These are phyloP conservation scores for Dinocampus coccinellae DNA, from an alignment of 2,888 invertebrate genomes.

Conservation along the genomic window DNA sequence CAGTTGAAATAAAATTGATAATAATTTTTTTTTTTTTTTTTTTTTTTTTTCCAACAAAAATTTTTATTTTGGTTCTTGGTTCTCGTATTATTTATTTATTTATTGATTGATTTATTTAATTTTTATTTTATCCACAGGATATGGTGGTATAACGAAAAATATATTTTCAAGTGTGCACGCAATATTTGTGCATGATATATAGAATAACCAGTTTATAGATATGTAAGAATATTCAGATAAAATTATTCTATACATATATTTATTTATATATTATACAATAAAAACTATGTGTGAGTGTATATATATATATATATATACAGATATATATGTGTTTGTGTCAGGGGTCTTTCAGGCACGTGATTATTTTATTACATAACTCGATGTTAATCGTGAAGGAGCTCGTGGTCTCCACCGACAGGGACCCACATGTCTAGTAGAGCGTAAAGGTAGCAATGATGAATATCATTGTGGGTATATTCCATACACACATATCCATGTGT, in stretches of 20 bases:
- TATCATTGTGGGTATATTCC: constrained; percentile 41
- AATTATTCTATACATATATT: neutral
- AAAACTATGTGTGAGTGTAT: constrained; percentile 16
- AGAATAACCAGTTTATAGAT: constrained; percentile 8
- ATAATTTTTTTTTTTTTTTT: neutral
- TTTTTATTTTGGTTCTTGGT: too few relatives aligned
- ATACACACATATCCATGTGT: neutral
- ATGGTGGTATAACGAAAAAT: neutral
- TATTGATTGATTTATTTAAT: too few relatives aligned
- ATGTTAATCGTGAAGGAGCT: constrained; percentile 46
- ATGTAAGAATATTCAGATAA: neutral
- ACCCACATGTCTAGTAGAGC: constrained; percentile 50
- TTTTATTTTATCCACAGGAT: neutral
- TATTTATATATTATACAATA: constrained; percentile 9
- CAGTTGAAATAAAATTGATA: neutral
- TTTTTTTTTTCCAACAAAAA: too few relatives aligned
- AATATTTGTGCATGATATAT: constrained; percentile 35
- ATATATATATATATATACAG: too few relatives aligned
- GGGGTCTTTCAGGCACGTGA: constrained; percentile 39
- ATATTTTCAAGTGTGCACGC: constrained; percentile 1
- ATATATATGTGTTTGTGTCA: constrained; percentile 31
- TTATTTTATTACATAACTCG: constrained; percentile 46
- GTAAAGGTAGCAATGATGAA: constrained; percentile 46
- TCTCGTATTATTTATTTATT: too few relatives aligned
- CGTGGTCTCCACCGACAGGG: constrained; percentile 31